Conservation (phyloP, 2,113 vertebrate species). For the Gnathonemus longibarbis region DNA sequence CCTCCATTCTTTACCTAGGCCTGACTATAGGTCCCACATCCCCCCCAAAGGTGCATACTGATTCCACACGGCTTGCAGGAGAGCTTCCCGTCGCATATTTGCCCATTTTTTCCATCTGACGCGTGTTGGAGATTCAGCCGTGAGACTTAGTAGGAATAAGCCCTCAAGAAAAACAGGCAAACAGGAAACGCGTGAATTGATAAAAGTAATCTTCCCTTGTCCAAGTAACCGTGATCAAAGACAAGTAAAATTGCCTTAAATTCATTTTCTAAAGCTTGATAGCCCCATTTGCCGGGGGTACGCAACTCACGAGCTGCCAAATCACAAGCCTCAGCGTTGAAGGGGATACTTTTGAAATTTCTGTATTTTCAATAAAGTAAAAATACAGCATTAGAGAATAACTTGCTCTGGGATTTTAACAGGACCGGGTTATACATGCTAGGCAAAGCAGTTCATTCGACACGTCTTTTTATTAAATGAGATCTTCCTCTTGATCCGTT, state of each 20-base stretch:
- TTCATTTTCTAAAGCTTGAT: not conserved
- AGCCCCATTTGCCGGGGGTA: not conserved
- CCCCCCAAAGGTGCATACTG: not conserved
- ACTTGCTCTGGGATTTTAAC: not conserved
- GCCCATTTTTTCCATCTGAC: not conserved
- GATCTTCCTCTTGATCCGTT: not conserved
- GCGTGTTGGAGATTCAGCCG: not conserved
- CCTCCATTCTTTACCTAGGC: not conserved
- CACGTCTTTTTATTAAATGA: not conserved
- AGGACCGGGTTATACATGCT: not conserved
- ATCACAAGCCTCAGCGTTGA: not conserved
- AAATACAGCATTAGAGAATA: not conserved
- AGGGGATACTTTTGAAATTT: not conserved
- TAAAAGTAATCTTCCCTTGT: not conserved
- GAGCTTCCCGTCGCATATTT: not conserved
- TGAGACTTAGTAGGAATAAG: not conserved
- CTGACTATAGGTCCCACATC: not conserved
- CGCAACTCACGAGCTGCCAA: not conserved
- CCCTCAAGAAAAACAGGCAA: not conserved
- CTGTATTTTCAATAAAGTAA: not conserved
- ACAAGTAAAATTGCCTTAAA: not conserved
- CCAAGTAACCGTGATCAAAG: not conserved
- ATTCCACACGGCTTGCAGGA: not conserved
- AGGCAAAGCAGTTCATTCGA: not conserved
- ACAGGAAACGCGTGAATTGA: not conserved